These are phyloP conservation scores for Gobio gobio DNA, from an alignment of 2,113 vertebrate genomes.

Conservation along the genomic window DNA sequence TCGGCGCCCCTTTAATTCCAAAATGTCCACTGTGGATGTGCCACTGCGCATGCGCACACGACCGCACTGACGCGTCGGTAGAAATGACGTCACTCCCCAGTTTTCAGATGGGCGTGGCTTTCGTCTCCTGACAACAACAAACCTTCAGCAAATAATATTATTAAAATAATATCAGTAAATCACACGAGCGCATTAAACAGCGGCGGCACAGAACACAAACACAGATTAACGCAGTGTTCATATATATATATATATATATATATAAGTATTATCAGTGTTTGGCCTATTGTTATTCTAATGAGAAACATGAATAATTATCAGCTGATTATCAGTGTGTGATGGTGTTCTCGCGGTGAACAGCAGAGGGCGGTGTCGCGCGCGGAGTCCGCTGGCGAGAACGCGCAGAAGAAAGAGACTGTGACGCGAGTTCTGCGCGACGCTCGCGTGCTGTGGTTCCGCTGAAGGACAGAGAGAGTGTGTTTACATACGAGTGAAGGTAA, in stretches of 20 bases:
- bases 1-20: conserved; percentile 73
- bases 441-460: not conserved
- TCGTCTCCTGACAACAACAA: no score
- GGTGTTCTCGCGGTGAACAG: not conserved
- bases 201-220: no score
- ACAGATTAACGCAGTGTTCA: no score
- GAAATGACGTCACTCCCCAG: conserved; percentile 64
- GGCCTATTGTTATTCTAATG: no score
- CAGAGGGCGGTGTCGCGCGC: not conserved
- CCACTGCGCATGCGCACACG: conserved; percentile 5
- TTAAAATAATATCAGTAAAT: not conserved
- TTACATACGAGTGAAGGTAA: no score
- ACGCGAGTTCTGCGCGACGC: not conserved
- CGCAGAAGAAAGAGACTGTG: not conserved
- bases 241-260: no score
- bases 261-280: no score
- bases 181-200: no score
- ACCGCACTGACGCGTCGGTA: not conserved
- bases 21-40: conserved; percentile 67
- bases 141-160: not conserved
- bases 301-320: no score
- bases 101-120: not conserved
- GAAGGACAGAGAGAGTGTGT: not conserved
- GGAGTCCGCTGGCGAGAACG: not conserved
- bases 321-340: not conserved